Base-by-base conservation (phyloP, 2,113 vertebrate species). In the Acanthisitta chloris region DNA sequence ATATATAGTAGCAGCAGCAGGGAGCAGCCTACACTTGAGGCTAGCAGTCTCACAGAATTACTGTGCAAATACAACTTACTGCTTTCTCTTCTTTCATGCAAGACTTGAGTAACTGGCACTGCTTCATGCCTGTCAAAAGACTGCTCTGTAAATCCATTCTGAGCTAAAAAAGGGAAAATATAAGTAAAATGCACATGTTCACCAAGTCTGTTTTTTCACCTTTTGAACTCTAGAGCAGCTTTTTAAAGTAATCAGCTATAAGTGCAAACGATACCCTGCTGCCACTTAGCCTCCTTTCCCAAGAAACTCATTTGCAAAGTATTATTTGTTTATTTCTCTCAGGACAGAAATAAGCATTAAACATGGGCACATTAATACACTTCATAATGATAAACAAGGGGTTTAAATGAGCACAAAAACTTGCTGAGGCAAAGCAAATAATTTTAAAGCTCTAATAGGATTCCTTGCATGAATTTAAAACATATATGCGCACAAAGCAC, bases 371-470 rank as follows among this genome's bases (percentile, higher is more conserved):
- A 51, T 82, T 97, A 97, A 93, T 90, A 94, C 31, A 52, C 58
- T 93, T 79, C 81, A 83, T 91, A 85, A 93, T 83, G 88, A 91
- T 73, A 92, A 92, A 86, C 94, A 83, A 90, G 89, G 92, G 92
- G 82, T 79, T 96, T 97, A 96, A 97, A 97, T 7, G 69, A 97
- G 81, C 92, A 94, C 10, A 45, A 91, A 97, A 88, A 90, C 81
- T 96, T 94, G 93, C 90, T 86, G 96, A 98, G 89, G 76, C 91
- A 93, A 94, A 97, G 92, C 82, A 92, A 94, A 91, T 87, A 0
- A 74, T 96, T 94, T 96, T 91, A 94, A 96, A 96, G 66, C 76
- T 81, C 84, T 96, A 96, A 96, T 78, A 97, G 92, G 86, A 95
- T 86, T 84, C 71, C 86, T 96, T 87, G 82, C 86, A 88, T 82